Evolutionary conservation across 2,797 vertebrate genomes (phyloP), one percentile per base, ranked within the genome.

Genomic region (Microctenopoma steveboyesi): DNA sequence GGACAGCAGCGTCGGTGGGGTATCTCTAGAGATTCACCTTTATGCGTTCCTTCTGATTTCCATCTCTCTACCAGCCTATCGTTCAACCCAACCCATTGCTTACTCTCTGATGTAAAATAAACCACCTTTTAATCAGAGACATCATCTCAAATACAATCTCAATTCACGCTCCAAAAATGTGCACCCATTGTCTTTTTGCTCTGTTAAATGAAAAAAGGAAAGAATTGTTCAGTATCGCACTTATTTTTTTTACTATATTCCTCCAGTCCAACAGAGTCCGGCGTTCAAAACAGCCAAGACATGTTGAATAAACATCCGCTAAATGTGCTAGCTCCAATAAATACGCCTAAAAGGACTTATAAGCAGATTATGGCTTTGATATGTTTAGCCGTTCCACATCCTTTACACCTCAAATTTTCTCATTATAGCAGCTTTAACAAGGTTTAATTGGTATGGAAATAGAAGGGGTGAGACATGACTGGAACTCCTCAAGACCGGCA

Each of bases 371-470:
- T 8, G 58, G 53, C 71, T 77, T 74, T 76, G 60, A 81, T 77
- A 69, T 79, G 71, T 74, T 76, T 57, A 77, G 68, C 63, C 54
- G 74, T 81, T 86, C 81, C 74, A 70, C 76, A 66, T 82, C 64
- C 55, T 88, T 91, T 89, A 79, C 90, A 90, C 89, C 90, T 92
- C 72, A 28, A 33, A 25, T 69, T 82, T 89, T 84, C 76, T 85
- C 86, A 83, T 89, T 74, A 76, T 25, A 54, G 63, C 72, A 63
- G 85, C 82, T 87, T 83, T 84, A 87, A 86, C 86, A 88, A 73
- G 90, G 79, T 91, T 91, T 92, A 92, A 92, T 92, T 91, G 89
- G 86, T 78, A 88, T 90, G 83, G 88, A 91, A 90, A 91, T 88
- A 83, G 83, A 88, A 87, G 88, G 80, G 82, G 85, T 88, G 76